Evolutionary conservation across 2,797 vertebrate genomes (phyloP).

Genomic region (Xyrichtys novacula): DNA sequence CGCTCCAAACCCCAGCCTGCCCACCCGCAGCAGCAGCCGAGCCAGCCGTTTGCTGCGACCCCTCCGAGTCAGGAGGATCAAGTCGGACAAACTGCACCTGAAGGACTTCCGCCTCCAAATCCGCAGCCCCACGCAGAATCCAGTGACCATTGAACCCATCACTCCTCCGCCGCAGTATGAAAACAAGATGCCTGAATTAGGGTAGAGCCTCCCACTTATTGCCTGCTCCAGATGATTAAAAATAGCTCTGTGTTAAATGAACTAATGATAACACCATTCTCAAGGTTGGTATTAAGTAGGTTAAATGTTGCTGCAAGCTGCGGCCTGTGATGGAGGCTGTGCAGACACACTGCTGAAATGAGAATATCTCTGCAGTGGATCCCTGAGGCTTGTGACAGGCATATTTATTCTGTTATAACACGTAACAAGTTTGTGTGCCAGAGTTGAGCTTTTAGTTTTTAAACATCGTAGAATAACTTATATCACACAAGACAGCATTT

Average conservation of each 20-base stretch:
- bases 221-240: conserved; percentile 15
- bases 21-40: conserved; percentile 83
- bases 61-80: conserved; percentile 92
- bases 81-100: conserved; percentile 95
- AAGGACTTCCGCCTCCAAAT: conserved; percentile 93
- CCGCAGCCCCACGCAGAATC: conserved; percentile 79
- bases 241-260: conserved; percentile 32
- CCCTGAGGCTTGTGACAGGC: conserved; percentile 18
- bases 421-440: conserved; percentile 14
- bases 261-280: conserved; percentile 42
- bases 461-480: conserved; percentile 2
- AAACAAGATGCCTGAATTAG: conserved; percentile 75
- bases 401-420: conserved; percentile 51
- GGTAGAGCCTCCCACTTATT: conserved; percentile 30
- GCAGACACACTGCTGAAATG: conserved; percentile 19
- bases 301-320: conserved; percentile 31
- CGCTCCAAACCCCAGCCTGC: conserved; percentile 41
- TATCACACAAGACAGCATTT: conserved; percentile 8
- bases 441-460: conserved; percentile 21
- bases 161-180: conserved; percentile 95
- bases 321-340: neutral
- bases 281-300: conserved; percentile 37
- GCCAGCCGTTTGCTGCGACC: conserved; percentile 90
- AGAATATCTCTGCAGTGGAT: conserved; percentile 19
- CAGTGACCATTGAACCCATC: conserved; percentile 92